phyloP scores from a whole-genome alignment of 2,888 invertebrate genomes.

The Cenopis cana region DNA sequence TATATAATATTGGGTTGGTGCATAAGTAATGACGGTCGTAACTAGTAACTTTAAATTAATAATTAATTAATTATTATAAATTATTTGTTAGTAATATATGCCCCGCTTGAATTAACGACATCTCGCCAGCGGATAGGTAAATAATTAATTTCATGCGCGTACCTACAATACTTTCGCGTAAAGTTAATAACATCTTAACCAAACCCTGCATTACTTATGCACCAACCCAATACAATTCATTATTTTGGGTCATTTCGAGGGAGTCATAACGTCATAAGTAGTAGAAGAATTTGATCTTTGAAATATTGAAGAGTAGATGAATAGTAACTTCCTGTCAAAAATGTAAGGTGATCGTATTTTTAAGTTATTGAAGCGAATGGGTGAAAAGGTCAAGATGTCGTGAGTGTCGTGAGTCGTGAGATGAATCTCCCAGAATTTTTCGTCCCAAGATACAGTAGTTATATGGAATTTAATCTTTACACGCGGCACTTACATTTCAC shows the following conservation, averaged over 20 bases:
- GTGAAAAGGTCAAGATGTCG: background rate
- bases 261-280: background rate
- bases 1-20: too few species aligned
- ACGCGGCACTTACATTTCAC: background rate
- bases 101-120: too few species aligned
- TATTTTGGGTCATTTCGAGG: background rate
- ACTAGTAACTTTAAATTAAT: too few species aligned
- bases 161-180: too few species aligned
- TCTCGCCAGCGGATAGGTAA: too few species aligned
- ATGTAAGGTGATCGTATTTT: background rate
- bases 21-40: too few species aligned
- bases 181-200: too few species aligned
- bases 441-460: background rate
- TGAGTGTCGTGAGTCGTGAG: background rate
- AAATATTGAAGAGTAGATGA: background rate
- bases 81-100: too few species aligned
- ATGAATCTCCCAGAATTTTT: too few species aligned
- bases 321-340: background rate
- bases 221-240: background rate
- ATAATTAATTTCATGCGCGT: too few species aligned
- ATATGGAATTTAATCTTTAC: background rate
- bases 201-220: too few species aligned
- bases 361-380: background rate
- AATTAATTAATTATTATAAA: too few species aligned
- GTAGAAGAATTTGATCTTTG: background rate